Conservation (phyloP, 1,140 invertebrate species). For the Fopius arisanus region DNA sequence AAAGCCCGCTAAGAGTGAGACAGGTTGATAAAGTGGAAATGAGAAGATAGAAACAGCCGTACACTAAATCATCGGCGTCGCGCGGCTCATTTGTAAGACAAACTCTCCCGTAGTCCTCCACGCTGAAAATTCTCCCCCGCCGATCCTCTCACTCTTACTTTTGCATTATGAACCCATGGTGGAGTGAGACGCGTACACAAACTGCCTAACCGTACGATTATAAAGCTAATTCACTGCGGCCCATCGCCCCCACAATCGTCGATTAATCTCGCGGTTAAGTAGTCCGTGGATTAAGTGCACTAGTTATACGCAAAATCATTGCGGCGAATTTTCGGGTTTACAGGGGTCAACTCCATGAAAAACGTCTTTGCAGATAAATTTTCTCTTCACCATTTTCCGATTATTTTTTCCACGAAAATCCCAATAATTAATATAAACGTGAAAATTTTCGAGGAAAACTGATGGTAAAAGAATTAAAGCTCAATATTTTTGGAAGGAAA, state of each 20-base stretch:
- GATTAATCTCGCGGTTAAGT: constrained; percentile 56
- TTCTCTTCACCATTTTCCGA: neutral
- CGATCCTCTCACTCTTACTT: constrained; percentile 30
- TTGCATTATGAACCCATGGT: neutral
- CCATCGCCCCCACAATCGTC: constrained; percentile 55
- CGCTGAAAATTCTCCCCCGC: constrained; percentile 11
- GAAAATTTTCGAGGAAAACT: no score
- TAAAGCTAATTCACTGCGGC: constrained; percentile 46
- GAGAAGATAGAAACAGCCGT: constrained; percentile 28
- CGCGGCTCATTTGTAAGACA: constrained; percentile 64
- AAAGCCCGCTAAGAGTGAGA: neutral
- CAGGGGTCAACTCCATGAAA: neutral
- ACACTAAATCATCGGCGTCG: constrained; percentile 61
- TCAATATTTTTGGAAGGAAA: no score
- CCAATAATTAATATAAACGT: no score
- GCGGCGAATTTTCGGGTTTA: neutral
- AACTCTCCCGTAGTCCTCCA: constrained; percentile 44
- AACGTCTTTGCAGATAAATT: no score
- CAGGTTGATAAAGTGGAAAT: neutral
- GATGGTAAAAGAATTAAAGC: no score
- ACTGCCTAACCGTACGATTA: constrained; percentile 20
- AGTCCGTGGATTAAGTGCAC: constrained; percentile 42
- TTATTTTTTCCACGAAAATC: no score
- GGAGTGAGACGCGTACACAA: neutral
- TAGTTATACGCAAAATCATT: constrained; percentile 13